Evolutionary conservation across 2,888 invertebrate genomes (phyloP), one percentile per base, ranked within the genome.

Genomic region (Drepana falcataria): DNA sequence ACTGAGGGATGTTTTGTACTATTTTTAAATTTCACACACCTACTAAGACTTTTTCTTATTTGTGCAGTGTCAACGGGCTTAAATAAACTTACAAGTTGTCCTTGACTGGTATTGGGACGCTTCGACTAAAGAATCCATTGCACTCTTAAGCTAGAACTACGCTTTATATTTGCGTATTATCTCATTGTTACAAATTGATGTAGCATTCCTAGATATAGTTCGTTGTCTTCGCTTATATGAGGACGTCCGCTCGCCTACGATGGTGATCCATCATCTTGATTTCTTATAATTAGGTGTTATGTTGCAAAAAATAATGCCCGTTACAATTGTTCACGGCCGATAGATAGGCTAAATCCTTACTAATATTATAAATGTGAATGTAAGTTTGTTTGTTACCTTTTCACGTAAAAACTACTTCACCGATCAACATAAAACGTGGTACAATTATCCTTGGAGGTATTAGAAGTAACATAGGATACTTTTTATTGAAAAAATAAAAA

Each of bases 231-330:
- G 77, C 77, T 73, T 80, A 77, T 85, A 89, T 87, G 62, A 89
- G 89, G 89, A 90, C 83, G 73, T 90, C 90, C 89, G 80, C 67
- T 72, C 69, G 64, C 85, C 87, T 77, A 87, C 88, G 70, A 70
- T 49, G 58, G 52, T 61, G 59, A 75, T 79, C 68, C 71, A 78
- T 81, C 77, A 79, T 71, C 64, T 69, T 59, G 56, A 65, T 66
- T 65, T 61, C 49, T 34, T 48, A 53, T 59, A 58, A 65, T 59
- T 59, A 61, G 60, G 54, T 59, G 57, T 65, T 62, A 55, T 51
- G 54, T 62, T 58, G 56, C 58, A 60, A 44, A 57, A 58, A 53
- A 52, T 48, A 54, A 55, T 54, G 48, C 44, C 6, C 34, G 34
- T 33, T 47, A n/a, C n/a, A 47, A 2, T 33, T 33, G 33, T 3